A percentile compares a stretch with the other conserved stretches of the same genome.
Conservation (phyloP, 2,888 invertebrate genomes). For the Ypsolopha sequella region DNA sequence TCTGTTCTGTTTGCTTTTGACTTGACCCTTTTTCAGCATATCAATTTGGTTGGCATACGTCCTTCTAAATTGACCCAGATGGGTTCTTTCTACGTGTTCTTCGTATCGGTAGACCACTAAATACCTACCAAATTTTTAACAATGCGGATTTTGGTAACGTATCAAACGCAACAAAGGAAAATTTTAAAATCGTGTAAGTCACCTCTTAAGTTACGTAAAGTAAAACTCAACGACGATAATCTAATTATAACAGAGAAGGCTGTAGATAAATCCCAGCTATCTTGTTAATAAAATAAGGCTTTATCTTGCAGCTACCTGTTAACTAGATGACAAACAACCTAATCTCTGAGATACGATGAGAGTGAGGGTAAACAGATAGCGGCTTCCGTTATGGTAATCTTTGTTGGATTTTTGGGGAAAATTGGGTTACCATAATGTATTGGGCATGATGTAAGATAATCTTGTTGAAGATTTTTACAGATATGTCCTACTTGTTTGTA, state of each 20-base stretch:
- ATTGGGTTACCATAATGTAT: too few species aligned
- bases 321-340: slow-evolving; percentile 53
- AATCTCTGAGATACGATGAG: slow-evolving; percentile 53
- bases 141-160: background rate
- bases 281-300: slow-evolving; percentile 42
- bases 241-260: slow-evolving; percentile 11
- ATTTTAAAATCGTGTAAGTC: background rate
- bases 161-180: background rate
- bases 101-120: too few species aligned
- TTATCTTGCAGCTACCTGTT: slow-evolving; percentile 47
- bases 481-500: too few species aligned
- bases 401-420: slow-evolving; percentile 1
- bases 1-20: too few species aligned
- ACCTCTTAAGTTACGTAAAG: background rate
- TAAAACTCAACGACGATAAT: background rate
- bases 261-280: slow-evolving; percentile 32
- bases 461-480: too few species aligned
- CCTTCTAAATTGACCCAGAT: too few species aligned
- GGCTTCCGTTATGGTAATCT: slow-evolving; percentile 61
- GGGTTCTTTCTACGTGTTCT: too few species aligned
- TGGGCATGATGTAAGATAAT: too few species aligned
- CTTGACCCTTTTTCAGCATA: too few species aligned
- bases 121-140: background rate
- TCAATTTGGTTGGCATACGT: too few species aligned
- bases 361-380: slow-evolving; percentile 47